phyloP scores from a whole-genome alignment of 2,797 vertebrate species.

The Lagocephalus sceleratus region DNA sequence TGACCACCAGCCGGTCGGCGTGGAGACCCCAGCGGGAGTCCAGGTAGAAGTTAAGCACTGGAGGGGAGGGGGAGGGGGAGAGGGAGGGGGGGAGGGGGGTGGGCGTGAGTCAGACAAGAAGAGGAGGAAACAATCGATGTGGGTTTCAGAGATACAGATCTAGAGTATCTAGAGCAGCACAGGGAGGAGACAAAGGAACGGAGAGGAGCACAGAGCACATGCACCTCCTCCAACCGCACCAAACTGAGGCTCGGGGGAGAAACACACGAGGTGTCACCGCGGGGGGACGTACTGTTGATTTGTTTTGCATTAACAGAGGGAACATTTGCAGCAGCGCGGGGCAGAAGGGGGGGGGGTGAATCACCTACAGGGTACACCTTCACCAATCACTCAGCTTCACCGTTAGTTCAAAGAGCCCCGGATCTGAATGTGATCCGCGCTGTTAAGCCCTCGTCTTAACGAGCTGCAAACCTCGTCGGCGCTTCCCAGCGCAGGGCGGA shows the following conservation, averaged over 20 bases:
- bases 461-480: slow-evolving; percentile 61
- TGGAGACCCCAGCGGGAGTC: slow-evolving; percentile 93
- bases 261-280: slow-evolving; percentile 34
- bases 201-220: slow-evolving; percentile 40
- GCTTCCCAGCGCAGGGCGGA: slow-evolving; percentile 24
- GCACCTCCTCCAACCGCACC: slow-evolving; percentile 58
- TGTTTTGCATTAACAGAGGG: slow-evolving; percentile 26
- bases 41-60: slow-evolving; percentile 94
- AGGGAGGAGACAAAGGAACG: slow-evolving; percentile 30
- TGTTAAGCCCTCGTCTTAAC: slow-evolving; percentile 70
- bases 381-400: slow-evolving; percentile 48
- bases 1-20: slow-evolving; percentile 90
- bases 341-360: slow-evolving; percentile 41
- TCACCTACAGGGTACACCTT: slow-evolving; percentile 42
- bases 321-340: slow-evolving; percentile 37
- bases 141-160: slow-evolving; percentile 30
- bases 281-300: slow-evolving; percentile 17
- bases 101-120: slow-evolving; percentile 17
- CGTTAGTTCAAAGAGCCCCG: slow-evolving; percentile 22
- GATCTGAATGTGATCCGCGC: slow-evolving; percentile 55
- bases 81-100: not conserved
- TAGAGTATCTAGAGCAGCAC: slow-evolving; percentile 32
- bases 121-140: slow-evolving; percentile 20
- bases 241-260: slow-evolving; percentile 35
- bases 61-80: slow-evolving; percentile 9